phyloP scores from a whole-genome alignment of 2,797 vertebrate species.

The Microctenopoma steveboyesi region DNA sequence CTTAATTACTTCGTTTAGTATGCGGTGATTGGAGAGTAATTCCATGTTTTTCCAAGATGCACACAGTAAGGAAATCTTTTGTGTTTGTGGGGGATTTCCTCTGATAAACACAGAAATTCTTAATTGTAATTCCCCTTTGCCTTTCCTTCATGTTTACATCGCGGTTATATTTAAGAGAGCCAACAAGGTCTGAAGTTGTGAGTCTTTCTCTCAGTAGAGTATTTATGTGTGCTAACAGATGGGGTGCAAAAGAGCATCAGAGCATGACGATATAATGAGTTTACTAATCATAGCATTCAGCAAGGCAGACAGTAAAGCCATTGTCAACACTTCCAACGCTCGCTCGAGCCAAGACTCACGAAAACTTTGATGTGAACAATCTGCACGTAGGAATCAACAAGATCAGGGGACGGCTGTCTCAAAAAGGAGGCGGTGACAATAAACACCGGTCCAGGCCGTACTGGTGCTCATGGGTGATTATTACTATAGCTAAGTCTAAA shows the following conservation, averaged over 20 bases:
- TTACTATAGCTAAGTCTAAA: too few relatives aligned
- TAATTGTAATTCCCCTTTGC: constrained; percentile 25
- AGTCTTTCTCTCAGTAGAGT: constrained; percentile 49
- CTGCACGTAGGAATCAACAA: constrained; percentile 2
- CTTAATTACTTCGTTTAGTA: constrained; percentile 12
- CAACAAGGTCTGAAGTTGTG: constrained; percentile 53
- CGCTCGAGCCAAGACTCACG: constrained; percentile 21
- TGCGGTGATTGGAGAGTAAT: neutral
- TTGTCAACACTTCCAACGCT: constrained; percentile 56
- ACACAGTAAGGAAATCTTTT: constrained; percentile 2
- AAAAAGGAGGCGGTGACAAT: too few relatives aligned
- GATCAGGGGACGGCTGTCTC: neutral
- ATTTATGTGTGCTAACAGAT: constrained; percentile 62
- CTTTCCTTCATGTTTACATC: constrained; percentile 13
- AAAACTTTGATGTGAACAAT: constrained; percentile 13
- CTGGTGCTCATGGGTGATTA: too few relatives aligned
- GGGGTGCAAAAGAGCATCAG: constrained; percentile 66
- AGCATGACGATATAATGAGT: constrained; percentile 80
- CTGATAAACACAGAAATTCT: constrained; percentile 19
- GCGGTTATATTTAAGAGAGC: constrained; percentile 23
- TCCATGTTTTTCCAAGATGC: constrained; percentile 6
- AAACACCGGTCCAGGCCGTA: too few relatives aligned
- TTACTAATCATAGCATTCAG: constrained; percentile 73
- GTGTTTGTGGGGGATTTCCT: constrained; percentile 1
- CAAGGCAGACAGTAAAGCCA: constrained; percentile 51